A percentile compares a stretch with the other conserved stretches of the same genome.
These are phyloP conservation scores for Sycophaga agraensis DNA, from an alignment of 1,140 invertebrate genomes.

Conservation along the genomic window DNA sequence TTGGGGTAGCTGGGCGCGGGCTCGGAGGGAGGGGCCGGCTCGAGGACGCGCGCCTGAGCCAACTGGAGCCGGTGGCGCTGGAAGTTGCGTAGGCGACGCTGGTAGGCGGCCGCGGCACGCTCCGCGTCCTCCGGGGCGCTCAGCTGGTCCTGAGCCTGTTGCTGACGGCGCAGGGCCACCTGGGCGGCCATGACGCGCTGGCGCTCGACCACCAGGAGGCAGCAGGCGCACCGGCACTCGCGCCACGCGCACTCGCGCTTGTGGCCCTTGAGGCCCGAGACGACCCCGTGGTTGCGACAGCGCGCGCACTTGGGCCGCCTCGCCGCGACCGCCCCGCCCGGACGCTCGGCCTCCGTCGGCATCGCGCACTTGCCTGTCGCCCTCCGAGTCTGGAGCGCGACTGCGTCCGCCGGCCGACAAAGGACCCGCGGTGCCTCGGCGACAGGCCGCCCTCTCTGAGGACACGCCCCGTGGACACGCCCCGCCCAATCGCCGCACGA, in stretches of 20 bases:
- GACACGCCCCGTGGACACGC: no score
- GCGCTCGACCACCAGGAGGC: slow-evolving; percentile 82
- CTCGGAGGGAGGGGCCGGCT: no score
- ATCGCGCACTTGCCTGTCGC: no score
- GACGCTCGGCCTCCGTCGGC: no score
- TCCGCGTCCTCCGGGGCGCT: slow-evolving; percentile 20
- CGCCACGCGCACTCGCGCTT: slow-evolving; percentile 78
- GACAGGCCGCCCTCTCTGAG: no score
- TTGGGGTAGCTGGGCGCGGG: no score
- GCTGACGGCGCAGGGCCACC: slow-evolving; percentile 66
- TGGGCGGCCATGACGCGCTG: slow-evolving; percentile 87
- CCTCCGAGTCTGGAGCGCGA: no score
- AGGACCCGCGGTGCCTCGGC: no score
- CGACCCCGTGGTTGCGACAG: slow-evolving; percentile 86
- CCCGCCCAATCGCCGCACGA: no score
- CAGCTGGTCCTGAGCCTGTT: slow-evolving; percentile 59
- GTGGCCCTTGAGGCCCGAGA: slow-evolving; percentile 85
- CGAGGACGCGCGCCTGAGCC: slow-evolving; percentile 47
- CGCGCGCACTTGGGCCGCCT: slow-evolving; percentile 85
- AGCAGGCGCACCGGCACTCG: slow-evolving; percentile 82
- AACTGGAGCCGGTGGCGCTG: slow-evolving; percentile 60
- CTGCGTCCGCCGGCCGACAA: no score
- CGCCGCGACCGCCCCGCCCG: no score
- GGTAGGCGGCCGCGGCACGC: slow-evolving; percentile 61
- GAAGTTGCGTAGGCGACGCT: slow-evolving; percentile 62